Evolutionary conservation across 2,797 vertebrate species (phyloP).

Genomic region (Hippopotamyrus pictus): DNA sequence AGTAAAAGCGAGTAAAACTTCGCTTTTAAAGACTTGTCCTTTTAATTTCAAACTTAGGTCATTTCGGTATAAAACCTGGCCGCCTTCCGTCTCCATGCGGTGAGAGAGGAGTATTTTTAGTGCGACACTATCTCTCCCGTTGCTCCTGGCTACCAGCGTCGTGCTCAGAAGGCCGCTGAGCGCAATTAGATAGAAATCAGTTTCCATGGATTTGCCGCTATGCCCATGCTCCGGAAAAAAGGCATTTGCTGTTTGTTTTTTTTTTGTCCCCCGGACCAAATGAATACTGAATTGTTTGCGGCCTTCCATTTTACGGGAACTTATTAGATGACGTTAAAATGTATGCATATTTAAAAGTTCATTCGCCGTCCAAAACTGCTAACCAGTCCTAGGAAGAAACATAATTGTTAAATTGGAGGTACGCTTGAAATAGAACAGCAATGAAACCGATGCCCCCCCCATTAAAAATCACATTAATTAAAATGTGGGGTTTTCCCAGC

Average conservation of each 20-base stretch:
- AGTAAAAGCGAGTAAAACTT: not conserved
- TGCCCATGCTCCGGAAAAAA: conserved; percentile 48
- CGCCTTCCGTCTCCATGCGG: conserved; percentile 69
- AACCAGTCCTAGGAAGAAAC: conserved; percentile 50
- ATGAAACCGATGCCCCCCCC: conserved; percentile 35
- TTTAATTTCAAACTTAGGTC: conserved; percentile 43
- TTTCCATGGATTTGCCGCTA: conserved; percentile 62
- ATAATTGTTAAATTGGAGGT: conserved; percentile 61
- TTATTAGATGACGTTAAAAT: conserved; percentile 40
- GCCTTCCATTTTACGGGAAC: conserved; percentile 52
- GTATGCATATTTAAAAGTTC: conserved; percentile 41
- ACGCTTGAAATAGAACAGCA: conserved; percentile 47
- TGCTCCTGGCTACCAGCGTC: conserved; percentile 65
- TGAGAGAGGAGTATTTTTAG: conserved; percentile 54
- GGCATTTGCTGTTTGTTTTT: conserved; percentile 60
- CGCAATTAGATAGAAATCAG: conserved; percentile 71
- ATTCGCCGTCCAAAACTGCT: conserved; percentile 38
- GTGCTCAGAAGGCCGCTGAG: conserved; percentile 52
- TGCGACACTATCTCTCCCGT: conserved; percentile 48
- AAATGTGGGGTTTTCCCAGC: conserved; percentile 29
- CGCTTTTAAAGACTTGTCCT: conserved; percentile 47
- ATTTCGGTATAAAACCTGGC: conserved; percentile 59
- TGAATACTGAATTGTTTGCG: conserved; percentile 58
- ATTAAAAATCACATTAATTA: conserved; percentile 46
- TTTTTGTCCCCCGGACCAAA: conserved; percentile 35